Evolutionary conservation across 2,888 invertebrate species (phyloP).

Genomic region (Nomada fabriciana): DNA sequence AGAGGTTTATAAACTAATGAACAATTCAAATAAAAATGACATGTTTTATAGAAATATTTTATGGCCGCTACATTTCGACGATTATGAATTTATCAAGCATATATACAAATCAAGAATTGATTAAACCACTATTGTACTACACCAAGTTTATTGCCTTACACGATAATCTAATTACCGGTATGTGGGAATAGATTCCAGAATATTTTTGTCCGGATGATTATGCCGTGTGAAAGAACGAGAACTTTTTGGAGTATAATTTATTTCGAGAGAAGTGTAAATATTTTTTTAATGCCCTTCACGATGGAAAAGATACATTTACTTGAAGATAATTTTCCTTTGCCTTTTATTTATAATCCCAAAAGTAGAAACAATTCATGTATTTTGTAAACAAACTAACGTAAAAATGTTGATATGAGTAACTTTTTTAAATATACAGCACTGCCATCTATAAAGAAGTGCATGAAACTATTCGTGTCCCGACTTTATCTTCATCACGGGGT

Average conservation of each 20-base stretch:
- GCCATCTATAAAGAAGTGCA: no score
- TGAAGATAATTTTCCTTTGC: not conserved
- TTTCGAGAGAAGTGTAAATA: constrained; percentile 62
- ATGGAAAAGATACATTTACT: constrained; percentile 56
- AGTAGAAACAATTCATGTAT: not conserved
- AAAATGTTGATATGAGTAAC: no score
- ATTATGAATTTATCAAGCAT: constrained; percentile 34
- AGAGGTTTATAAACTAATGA: constrained; percentile 11
- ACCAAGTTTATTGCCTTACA: constrained; percentile 32
- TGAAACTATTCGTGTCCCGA: no score
- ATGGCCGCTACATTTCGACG: constrained; percentile 12
- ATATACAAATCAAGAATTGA: constrained; percentile 16
- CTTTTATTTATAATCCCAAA: not conserved
- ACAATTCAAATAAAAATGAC: constrained; percentile 10
- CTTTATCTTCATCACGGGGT: no score
- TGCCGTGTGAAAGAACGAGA: constrained; percentile 12
- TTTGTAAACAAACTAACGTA: not conserved
- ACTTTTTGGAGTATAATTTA: constrained; percentile 57
- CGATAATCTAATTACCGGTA: constrained; percentile 26
- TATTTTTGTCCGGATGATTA: constrained; percentile 18
- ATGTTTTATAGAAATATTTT: constrained; percentile 32
- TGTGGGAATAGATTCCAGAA: constrained; percentile 17
- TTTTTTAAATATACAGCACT: no score
- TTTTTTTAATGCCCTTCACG: constrained; percentile 58
- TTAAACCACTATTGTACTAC: constrained; percentile 11